Conservation (phyloP, 2,797 vertebrate genomes). For the Lithobates sylvaticus region DNA sequence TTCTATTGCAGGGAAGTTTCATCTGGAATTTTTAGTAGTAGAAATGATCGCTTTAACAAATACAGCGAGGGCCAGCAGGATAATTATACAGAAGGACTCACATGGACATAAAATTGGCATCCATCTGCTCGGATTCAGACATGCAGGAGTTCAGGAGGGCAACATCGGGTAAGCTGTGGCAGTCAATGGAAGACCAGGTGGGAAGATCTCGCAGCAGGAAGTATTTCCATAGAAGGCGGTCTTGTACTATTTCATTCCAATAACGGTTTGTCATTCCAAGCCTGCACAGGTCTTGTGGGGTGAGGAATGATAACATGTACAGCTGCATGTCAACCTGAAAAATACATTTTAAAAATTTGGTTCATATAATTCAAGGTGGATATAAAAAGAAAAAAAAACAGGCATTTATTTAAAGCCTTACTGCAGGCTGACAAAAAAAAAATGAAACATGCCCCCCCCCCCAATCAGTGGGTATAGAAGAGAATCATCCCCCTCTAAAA, state of each 20-base stretch:
- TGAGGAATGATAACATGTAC: constrained; percentile 87
- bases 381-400: neutral
- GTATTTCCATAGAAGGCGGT: constrained; percentile 91
- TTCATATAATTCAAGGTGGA: too few relatives aligned
- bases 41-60: too few relatives aligned
- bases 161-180: constrained; percentile 84
- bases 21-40: too few relatives aligned
- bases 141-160: constrained; percentile 77
- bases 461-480: too few relatives aligned
- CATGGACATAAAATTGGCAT: constrained; percentile 88
- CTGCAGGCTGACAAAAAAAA: too few relatives aligned
- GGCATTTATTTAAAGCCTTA: too few relatives aligned
- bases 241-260: constrained; percentile 86
- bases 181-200: constrained; percentile 87
- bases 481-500: too few relatives aligned
- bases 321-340: constrained; percentile 87
- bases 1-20: too few relatives aligned
- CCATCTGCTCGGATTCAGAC: constrained; percentile 67
- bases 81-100: constrained; percentile 65
- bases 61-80: too few relatives aligned
- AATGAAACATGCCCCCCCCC: too few relatives aligned
- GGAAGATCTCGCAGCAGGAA: constrained; percentile 88
- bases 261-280: constrained; percentile 87
- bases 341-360: too few relatives aligned
- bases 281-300: constrained; percentile 85